Evolutionary conservation across 1,140 invertebrate genomes (phyloP).

Genomic region (Scaptomyza montana): DNA sequence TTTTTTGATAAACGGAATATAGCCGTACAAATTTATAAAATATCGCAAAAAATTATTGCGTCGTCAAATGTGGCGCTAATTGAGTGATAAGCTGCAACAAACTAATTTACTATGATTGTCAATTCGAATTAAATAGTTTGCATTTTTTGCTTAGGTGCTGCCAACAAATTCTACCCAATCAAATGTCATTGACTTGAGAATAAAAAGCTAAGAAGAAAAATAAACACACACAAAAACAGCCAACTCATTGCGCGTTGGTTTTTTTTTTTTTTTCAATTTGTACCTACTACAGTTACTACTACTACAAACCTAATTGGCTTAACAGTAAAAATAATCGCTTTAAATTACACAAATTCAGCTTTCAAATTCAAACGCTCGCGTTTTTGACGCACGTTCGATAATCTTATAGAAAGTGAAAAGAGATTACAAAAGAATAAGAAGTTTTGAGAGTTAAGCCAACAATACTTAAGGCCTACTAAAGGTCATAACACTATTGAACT

Average conservation of each 20-base stretch:
- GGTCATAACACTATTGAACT: not conserved
- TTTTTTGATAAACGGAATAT: not conserved
- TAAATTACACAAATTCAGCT: slow-evolving; percentile 26
- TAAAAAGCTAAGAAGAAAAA: slow-evolving; percentile 9
- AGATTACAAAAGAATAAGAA: not conserved
- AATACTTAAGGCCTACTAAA: not conserved
- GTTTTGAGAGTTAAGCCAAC: not conserved
- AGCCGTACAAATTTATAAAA: slow-evolving; percentile 11
- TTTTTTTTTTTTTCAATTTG: not conserved
- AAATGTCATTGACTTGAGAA: slow-evolving; percentile 55
- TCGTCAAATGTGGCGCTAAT: slow-evolving; percentile 24
- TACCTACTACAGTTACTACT: slow-evolving; percentile 19
- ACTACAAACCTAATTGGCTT: slow-evolving; percentile 55
- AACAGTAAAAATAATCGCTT: slow-evolving; percentile 63
- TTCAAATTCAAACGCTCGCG: slow-evolving; percentile 37
- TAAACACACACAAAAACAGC: not conserved
- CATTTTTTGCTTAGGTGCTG: slow-evolving; percentile 7
- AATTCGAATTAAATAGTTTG: slow-evolving; percentile 22
- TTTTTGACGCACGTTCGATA: slow-evolving; percentile 26
- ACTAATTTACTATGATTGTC: slow-evolving; percentile 23
- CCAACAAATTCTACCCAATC: slow-evolving; percentile 15
- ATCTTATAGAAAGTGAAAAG: not conserved
- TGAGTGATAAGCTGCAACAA: slow-evolving; percentile 26
- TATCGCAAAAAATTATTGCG: slow-evolving; percentile 7
- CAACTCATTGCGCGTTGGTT: slow-evolving; percentile 19